These are phyloP conservation scores for Alectoris magna DNA, from an alignment of 2,797 vertebrate genomes.

Conservation along the genomic window DNA sequence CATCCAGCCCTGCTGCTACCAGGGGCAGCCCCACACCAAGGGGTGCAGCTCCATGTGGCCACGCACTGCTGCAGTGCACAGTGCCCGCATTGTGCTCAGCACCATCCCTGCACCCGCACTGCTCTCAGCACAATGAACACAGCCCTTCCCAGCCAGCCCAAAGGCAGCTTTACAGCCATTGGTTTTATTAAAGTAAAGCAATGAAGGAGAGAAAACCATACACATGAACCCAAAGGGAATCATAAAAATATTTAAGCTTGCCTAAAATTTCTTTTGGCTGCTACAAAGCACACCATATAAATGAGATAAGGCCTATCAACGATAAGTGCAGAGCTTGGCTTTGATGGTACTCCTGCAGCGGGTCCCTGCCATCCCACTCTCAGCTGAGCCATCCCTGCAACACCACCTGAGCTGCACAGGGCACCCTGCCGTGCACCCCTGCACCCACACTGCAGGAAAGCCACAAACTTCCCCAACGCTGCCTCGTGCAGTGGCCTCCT, in stretches of 20 bases:
- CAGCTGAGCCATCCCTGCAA: neutral
- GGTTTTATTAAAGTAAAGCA: neutral
- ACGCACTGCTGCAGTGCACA: neutral
- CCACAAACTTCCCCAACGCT: neutral
- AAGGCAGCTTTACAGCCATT: neutral
- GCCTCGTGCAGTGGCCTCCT: neutral
- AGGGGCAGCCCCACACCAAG: no score
- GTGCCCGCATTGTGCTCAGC: neutral
- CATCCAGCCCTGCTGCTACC: neutral
- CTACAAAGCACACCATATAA: rapidly evolving
- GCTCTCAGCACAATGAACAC: rapidly evolving
- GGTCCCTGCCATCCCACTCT: neutral
- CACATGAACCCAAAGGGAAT: neutral
- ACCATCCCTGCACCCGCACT: no score
- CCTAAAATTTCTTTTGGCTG: neutral
- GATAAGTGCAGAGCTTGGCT: neutral
- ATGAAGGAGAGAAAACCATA: neutral
- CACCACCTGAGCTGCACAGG: neutral
- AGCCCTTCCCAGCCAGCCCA: neutral
- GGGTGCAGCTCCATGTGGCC: neutral
- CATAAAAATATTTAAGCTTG: neutral
- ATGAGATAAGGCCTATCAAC: neutral
- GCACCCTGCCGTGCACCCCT: neutral
- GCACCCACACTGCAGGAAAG: neutral
- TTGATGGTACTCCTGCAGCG: neutral